A percentile compares a stretch with the other conserved stretches of the same genome.
Evolutionary conservation across 2,113 vertebrate species (phyloP).

Genomic region (Polypterus bichir): DNA sequence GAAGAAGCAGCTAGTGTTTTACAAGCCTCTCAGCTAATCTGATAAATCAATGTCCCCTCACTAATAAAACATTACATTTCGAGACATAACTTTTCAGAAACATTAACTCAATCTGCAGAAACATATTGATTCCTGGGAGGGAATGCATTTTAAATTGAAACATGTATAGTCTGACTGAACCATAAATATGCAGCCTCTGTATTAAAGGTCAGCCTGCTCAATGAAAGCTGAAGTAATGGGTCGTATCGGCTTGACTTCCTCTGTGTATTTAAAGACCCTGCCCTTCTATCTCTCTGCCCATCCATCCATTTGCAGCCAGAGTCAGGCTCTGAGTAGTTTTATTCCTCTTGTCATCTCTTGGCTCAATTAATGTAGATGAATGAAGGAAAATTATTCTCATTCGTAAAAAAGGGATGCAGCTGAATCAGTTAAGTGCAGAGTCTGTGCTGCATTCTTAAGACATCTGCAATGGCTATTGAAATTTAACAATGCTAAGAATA

Average conservation of each 20-base stretch:
- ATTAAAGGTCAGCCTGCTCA: background rate
- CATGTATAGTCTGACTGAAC: background rate
- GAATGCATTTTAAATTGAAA: slow-evolving; percentile 4
- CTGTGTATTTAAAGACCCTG: too few relatives aligned
- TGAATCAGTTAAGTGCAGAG: too few relatives aligned
- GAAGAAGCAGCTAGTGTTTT: background rate
- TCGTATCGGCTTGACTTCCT: background rate
- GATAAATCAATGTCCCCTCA: slow-evolving; percentile 1
- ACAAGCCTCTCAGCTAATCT: background rate
- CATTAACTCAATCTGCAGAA: slow-evolving; percentile 2
- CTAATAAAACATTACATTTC: background rate
- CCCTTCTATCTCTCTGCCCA: too few relatives aligned
- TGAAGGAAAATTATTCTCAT: too few relatives aligned
- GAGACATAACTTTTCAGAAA: slow-evolving; percentile 1
- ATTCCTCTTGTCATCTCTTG: too few relatives aligned
- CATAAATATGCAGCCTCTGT: background rate
- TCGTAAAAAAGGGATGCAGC: too few relatives aligned
- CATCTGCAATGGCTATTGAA: too few relatives aligned
- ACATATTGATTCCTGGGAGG: slow-evolving; percentile 1
- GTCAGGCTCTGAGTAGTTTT: too few relatives aligned
- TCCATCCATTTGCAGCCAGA: too few relatives aligned
- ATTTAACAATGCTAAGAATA: too few relatives aligned
- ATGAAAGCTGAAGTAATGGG: background rate
- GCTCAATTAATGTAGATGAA: too few relatives aligned
- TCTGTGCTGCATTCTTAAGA: too few relatives aligned